Evolutionary conservation across 2,113 vertebrate species (phyloP).

Genomic region (Cyanoramphus novaezelandiae): DNA sequence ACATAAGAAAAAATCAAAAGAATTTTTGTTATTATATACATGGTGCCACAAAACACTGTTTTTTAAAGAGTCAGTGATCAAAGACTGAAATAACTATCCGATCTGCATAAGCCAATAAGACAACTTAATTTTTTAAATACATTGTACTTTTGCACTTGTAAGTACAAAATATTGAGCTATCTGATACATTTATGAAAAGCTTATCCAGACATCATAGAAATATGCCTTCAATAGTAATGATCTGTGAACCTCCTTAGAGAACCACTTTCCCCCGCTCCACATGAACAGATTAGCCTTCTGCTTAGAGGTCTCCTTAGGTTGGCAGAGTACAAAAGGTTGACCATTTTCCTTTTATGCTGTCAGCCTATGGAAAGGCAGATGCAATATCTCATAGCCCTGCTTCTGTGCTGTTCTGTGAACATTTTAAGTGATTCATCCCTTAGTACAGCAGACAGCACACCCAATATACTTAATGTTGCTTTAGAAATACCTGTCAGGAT

Average conservation of each 20-base stretch:
- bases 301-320: neutral
- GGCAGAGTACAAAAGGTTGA: neutral
- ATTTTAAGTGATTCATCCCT: neutral
- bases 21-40: neutral
- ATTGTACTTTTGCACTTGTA: neutral
- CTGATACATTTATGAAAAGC: neutral
- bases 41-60: neutral
- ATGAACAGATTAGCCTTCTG: neutral
- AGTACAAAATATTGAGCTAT: conserved; percentile 32
- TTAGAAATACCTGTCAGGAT: neutral
- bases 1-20: neutral
- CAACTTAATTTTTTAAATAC: conserved; percentile 29
- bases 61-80: neutral
- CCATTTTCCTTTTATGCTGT: neutral
- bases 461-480: neutral
- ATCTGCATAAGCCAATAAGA: neutral
- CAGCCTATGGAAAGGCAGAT: neutral
- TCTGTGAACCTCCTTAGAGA: neutral
- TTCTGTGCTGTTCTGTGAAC: neutral
- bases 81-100: neutral
- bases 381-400: neutral
- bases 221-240: neutral
- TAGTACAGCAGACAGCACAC: neutral
- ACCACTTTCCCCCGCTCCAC: neutral
- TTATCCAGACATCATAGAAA: neutral